phyloP scores from a whole-genome alignment of 1,140 invertebrate genomes.

The Papilio helenus region DNA sequence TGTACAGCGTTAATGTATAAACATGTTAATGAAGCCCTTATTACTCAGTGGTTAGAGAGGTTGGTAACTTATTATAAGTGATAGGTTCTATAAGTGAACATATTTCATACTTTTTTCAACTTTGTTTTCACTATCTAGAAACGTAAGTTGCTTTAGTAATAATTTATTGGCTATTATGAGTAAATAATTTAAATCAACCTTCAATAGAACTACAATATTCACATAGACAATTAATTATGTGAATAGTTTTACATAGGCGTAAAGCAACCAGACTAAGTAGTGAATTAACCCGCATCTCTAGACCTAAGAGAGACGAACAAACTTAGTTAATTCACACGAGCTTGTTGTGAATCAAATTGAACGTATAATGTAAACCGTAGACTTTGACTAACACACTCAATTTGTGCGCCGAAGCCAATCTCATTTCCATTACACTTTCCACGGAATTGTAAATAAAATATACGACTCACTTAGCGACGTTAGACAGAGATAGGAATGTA shows the following conservation, averaged over 20 bases:
- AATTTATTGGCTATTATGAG: no score
- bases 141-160: no score
- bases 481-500: conserved; percentile 1
- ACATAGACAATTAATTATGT: conserved; percentile 6
- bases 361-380: conserved; percentile 9
- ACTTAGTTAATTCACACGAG: neutral
- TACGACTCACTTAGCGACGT: neutral
- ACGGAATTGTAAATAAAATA: conserved; percentile 7
- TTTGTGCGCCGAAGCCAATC: conserved; percentile 22
- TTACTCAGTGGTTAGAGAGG: neutral
- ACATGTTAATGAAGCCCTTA: conserved; percentile 11
- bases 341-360: conserved; percentile 4
- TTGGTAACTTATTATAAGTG: neutral
- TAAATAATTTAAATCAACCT: neutral
- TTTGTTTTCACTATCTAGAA: no score
- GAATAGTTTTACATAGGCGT: neutral
- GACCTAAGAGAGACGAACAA: neutral
- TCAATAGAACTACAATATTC: neutral
- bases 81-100: neutral
- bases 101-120: no score
- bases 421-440: conserved; percentile 21
- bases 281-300: neutral
- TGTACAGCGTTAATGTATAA: conserved; percentile 9
- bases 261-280: neutral
- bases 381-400: conserved; percentile 17